Evolutionary conservation across 2,888 invertebrate species (phyloP).

Genomic region (Ferrisia virgata): DNA sequence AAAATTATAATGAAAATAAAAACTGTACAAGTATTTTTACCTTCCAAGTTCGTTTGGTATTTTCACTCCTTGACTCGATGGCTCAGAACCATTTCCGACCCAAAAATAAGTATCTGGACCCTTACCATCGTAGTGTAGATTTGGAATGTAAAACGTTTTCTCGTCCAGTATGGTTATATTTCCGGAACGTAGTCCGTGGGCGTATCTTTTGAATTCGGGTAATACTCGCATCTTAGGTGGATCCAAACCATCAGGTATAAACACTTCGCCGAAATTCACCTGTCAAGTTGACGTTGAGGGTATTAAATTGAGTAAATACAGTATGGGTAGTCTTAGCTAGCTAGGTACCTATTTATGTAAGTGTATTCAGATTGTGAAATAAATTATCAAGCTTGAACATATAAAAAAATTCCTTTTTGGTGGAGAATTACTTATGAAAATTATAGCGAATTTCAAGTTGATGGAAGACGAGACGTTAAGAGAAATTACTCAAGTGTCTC

Average conservation of each 20-base stretch:
- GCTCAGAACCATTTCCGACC: slow-evolving; percentile 86
- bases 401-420: too few relatives aligned
- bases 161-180: slow-evolving; percentile 88
- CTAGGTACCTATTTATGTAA: too few relatives aligned
- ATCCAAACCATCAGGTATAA: slow-evolving; percentile 71
- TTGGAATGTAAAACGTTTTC: slow-evolving; percentile 87
- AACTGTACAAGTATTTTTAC: slow-evolving; percentile 53
- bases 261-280: slow-evolving; percentile 87
- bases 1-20: not conserved
- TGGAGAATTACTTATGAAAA: too few relatives aligned
- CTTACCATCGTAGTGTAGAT: slow-evolving; percentile 86
- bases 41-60: slow-evolving; percentile 86
- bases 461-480: too few relatives aligned
- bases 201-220: slow-evolving; percentile 80
- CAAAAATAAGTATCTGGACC: slow-evolving; percentile 92
- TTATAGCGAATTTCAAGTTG: too few relatives aligned
- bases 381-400: too few relatives aligned
- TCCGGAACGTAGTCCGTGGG: slow-evolving; percentile 84
- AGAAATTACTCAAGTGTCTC: too few relatives aligned
- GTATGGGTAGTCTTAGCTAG: too few relatives aligned
- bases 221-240: slow-evolving; percentile 77
- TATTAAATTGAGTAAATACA: too few relatives aligned
- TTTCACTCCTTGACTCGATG: slow-evolving; percentile 77
- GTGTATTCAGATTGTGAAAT: too few relatives aligned
- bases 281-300: slow-evolving; percentile 53